phyloP scores from a whole-genome alignment of 2,888 invertebrate genomes.

The Xylophagus ater region DNA sequence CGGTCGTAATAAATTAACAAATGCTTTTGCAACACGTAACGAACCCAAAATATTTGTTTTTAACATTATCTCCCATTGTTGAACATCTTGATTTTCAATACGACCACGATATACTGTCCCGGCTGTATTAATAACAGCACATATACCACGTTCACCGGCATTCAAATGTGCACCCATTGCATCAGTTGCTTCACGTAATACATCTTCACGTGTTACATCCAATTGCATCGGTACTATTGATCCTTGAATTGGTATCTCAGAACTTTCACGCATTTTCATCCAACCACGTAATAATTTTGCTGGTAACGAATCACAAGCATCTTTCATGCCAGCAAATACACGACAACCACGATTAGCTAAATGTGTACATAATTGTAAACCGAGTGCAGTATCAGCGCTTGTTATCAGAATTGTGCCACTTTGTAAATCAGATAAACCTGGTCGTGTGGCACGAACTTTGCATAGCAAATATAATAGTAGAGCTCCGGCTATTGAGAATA shows the following conservation, averaged over 20 bases:
- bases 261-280: slow-evolving; percentile 49
- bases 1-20: slow-evolving; percentile 57
- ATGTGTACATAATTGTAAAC: slow-evolving; percentile 63
- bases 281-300: slow-evolving; percentile 50
- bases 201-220: slow-evolving; percentile 70
- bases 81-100: slow-evolving; percentile 52
- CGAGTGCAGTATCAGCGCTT: slow-evolving; percentile 67
- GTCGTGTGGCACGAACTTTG: slow-evolving; percentile 54
- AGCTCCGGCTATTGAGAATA: slow-evolving; percentile 75
- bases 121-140: slow-evolving; percentile 76
- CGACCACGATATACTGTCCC: slow-evolving; percentile 62
- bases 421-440: slow-evolving; percentile 39
- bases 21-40: slow-evolving; percentile 62
- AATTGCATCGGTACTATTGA: slow-evolving; percentile 60
- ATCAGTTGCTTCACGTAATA: slow-evolving; percentile 66
- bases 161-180: slow-evolving; percentile 69
- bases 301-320: slow-evolving; percentile 46
- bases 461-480: slow-evolving; percentile 64
- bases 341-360: slow-evolving; percentile 61
- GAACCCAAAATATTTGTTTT: slow-evolving; percentile 61
- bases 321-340: slow-evolving; percentile 62
- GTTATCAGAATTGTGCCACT: slow-evolving; percentile 67
- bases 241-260: slow-evolving; percentile 36
- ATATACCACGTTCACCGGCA: slow-evolving; percentile 66
- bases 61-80: slow-evolving; percentile 54